A percentile compares a stretch with the other conserved stretches of the same genome.
Conservation (phyloP, 2,113 vertebrate species). For the Prunella himalayana region DNA sequence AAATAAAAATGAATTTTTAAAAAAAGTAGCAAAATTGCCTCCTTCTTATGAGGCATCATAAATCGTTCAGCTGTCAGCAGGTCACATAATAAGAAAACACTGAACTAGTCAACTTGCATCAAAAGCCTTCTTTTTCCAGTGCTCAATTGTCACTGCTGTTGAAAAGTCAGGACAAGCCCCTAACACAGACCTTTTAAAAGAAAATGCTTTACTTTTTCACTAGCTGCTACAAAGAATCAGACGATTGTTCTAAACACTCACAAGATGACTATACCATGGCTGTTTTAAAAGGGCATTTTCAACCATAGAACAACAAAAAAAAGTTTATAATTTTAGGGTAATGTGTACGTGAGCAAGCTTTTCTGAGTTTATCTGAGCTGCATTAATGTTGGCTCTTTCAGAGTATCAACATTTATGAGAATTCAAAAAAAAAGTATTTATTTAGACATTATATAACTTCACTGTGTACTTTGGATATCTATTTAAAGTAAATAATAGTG, state of each 20-base stretch:
- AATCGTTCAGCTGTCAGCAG: not conserved
- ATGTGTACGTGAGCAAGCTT: not conserved
- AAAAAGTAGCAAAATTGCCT: not conserved
- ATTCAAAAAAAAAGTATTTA: not conserved
- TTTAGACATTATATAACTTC: not conserved
- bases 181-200: not conserved
- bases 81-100: not conserved
- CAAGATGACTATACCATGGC: not conserved
- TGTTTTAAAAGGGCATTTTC: not conserved
- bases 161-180: not conserved
- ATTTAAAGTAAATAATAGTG: not conserved
- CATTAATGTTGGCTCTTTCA: not conserved
- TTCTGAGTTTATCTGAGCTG: not conserved
- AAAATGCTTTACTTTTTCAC: not conserved
- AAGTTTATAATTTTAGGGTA: not conserved
- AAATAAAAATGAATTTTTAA: not conserved
- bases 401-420: not conserved
- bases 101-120: not conserved
- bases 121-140: not conserved
- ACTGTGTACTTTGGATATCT: not conserved
- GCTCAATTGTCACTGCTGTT: not conserved
- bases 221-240: not conserved
- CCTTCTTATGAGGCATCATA: not conserved
- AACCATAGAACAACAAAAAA: not conserved
- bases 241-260: not conserved